Conservation (phyloP, 2,888 invertebrate genomes). For the Aphrophora alni region DNA sequence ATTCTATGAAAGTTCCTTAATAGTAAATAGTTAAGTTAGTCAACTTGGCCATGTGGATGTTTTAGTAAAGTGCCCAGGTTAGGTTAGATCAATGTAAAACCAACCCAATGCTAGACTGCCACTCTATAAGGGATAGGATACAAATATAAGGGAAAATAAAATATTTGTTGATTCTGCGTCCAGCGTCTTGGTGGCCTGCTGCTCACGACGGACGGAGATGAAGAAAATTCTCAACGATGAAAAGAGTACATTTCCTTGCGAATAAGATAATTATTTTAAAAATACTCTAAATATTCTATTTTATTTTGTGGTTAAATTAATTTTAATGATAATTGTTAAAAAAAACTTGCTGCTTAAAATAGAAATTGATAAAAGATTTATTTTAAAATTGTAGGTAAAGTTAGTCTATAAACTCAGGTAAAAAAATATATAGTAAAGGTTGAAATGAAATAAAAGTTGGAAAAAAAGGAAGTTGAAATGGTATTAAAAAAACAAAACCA, state of each 20-base stretch:
- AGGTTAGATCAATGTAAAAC: too few relatives aligned
- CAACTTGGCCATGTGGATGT: slow-evolving; percentile 48
- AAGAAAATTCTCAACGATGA: neutral
- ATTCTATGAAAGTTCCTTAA: too few relatives aligned
- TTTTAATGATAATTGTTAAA: neutral
- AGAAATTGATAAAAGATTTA: neutral
- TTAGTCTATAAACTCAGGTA: neutral
- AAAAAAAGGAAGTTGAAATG: neutral
- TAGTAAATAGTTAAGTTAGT: slow-evolving; percentile 16
- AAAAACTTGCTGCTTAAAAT: neutral
- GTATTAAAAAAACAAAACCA: neutral
- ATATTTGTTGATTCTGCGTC: neutral
- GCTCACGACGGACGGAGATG: neutral
- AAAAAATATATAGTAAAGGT: neutral
- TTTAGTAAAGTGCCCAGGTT: slow-evolving; percentile 24
- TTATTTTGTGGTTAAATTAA: neutral
- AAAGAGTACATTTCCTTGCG: neutral
- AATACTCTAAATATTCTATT: neutral
- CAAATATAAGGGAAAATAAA: neutral
- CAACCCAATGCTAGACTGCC: neutral
- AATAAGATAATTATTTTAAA: neutral
- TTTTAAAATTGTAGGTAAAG: neutral
- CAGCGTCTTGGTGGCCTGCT: neutral
- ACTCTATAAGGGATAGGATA: neutral
- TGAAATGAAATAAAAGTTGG: neutral